phyloP scores from a whole-genome alignment of 1,140 invertebrate genomes.

The Leptinotarsa undecemlineata region DNA sequence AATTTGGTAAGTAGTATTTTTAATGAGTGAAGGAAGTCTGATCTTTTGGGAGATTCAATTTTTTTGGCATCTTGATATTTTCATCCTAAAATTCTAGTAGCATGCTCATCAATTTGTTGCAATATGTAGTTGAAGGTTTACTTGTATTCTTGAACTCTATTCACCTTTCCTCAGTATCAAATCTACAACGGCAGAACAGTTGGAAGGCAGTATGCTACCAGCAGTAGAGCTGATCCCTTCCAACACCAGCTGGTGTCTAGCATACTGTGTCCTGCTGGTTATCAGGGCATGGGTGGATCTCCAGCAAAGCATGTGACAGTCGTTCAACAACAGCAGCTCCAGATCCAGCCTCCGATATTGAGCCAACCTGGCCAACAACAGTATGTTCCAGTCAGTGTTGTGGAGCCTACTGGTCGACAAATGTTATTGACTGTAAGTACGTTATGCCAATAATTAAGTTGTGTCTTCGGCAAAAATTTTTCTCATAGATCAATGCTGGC shows the following conservation, averaged over 20 bases:
- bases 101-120: too few relatives aligned
- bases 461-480: too few relatives aligned
- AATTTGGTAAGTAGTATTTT: constrained; percentile 58
- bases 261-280: constrained; percentile 83
- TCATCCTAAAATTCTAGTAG: too few relatives aligned
- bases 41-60: too few relatives aligned
- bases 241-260: constrained; percentile 88
- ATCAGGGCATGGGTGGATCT: constrained; percentile 80
- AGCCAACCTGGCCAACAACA: constrained; percentile 78
- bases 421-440: constrained; percentile 67
- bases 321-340: constrained; percentile 69
- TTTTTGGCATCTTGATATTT: too few relatives aligned
- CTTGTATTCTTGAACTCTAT: constrained; percentile 28
- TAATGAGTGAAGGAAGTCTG: too few relatives aligned
- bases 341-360: constrained; percentile 71
- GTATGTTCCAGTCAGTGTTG: constrained; percentile 89
- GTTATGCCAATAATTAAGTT: too few relatives aligned
- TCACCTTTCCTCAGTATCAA: constrained; percentile 71
- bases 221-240: constrained; percentile 70
- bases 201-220: constrained; percentile 66
- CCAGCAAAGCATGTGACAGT: constrained; percentile 89
- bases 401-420: constrained; percentile 72
- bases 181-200: constrained; percentile 81
- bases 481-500: too few relatives aligned
- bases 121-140: neutral